phyloP scores from a whole-genome alignment of 2,113 vertebrate species.

The Sylvietta virens region DNA sequence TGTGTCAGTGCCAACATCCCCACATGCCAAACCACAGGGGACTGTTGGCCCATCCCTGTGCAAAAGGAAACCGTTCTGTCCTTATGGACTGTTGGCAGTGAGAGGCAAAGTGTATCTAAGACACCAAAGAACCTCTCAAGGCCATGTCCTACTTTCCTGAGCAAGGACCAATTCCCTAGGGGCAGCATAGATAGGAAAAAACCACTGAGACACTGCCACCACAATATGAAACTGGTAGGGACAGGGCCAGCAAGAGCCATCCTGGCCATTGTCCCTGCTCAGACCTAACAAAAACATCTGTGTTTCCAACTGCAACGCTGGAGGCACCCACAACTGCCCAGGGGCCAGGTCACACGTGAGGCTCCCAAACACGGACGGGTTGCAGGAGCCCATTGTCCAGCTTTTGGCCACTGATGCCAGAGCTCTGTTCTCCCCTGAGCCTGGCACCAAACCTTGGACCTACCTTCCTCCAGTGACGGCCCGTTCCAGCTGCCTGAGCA shows the following conservation, averaged over 20 bases:
- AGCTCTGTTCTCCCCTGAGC: not conserved
- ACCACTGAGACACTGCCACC: not conserved
- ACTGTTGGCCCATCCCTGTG: constrained; percentile 14
- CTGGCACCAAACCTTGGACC: not conserved
- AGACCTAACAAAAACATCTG: not conserved
- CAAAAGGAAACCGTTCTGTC: not conserved
- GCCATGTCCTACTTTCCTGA: not conserved
- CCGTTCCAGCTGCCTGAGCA: not conserved
- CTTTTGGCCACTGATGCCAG: not conserved
- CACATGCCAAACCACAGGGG: constrained; percentile 20
- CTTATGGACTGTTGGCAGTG: not conserved
- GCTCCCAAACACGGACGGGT: rapidly evolving
- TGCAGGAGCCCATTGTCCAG: not conserved
- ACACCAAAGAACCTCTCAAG: not conserved
- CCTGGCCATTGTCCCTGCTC: not conserved
- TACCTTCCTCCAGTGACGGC: not conserved
- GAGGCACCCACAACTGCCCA: not conserved
- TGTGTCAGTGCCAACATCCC: not conserved
- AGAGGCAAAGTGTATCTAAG: not conserved
- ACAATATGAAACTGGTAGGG: not conserved
- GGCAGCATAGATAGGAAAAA: not conserved
- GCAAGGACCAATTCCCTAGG: not conserved
- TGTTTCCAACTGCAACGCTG: rapidly evolving
- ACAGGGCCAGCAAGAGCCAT: not conserved
- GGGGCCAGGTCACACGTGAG: not conserved